Base-by-base conservation (phyloP, 2,113 vertebrate species). In the Oostethus manadensis region DNA sequence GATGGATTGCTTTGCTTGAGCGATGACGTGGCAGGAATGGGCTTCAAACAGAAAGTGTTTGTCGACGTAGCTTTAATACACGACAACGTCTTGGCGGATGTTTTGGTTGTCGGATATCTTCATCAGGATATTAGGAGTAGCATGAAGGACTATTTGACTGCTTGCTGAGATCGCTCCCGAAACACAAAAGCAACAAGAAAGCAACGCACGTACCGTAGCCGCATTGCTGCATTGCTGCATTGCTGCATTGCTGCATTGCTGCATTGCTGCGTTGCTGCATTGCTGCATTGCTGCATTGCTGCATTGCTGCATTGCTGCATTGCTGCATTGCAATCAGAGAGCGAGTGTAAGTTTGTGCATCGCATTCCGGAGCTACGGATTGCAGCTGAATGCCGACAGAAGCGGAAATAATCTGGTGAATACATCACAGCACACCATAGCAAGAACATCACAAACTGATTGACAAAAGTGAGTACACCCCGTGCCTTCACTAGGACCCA, bases 291-390 rank as follows among this genome's bases (percentile, higher is more conserved):
- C n/a, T n/a, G n/a, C n/a, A n/a, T n/a, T n/a, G n/a, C n/a, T n/a
- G n/a, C n/a, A n/a, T n/a, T n/a, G n/a, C n/a, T n/a, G n/a, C n/a
- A n/a, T n/a, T n/a, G n/a, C n/a, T n/a, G n/a, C n/a, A n/a, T n/a
- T n/a, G n/a, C 73, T 70, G 68, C 46, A 44, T 66, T 65, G 73
- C 47, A 72, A 47, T 72, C 22, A 10, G 49, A 65, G 59, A 35
- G 17, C 29, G 42, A 17, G 55, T 54, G 33, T 49, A 57, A 66
- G 29, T 40, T 51, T 60, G 58, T 51, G 54, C 42, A 74, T 68
- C 53, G 62, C 54, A 61, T 67, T 33, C 29, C 8, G 29, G 29
- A 33, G 8, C 29, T 33, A 14, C 13, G 3, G 14, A 13, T 11
- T 14, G 3, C 38, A 42, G 11, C 11, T 14, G 38, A 42, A 14